Percentiles rank a stretch among this genome's conserved stretches.
phyloP scores from a whole-genome alignment of 2,113 vertebrate genomes.

The Notothenia rossii region DNA sequence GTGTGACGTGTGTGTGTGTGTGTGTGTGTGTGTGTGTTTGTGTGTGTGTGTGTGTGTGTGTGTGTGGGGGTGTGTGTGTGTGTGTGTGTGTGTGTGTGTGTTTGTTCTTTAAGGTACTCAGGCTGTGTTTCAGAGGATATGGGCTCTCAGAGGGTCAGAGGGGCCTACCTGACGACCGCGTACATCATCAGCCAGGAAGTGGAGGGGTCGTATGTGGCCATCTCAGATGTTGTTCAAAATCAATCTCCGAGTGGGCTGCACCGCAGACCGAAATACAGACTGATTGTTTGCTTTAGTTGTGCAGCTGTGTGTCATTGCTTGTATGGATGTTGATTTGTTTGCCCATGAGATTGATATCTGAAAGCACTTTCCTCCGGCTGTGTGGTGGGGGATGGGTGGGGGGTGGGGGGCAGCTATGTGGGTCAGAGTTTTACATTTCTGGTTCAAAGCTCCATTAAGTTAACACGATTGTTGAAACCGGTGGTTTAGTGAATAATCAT shows the following conservation, averaged over 20 bases:
- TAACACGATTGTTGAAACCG: constrained; percentile 19
- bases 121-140: constrained; percentile 61
- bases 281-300: constrained; percentile 64
- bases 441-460: constrained; percentile 53
- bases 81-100: not conserved
- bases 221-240: constrained; percentile 64
- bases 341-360: constrained; percentile 46
- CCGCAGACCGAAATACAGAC: constrained; percentile 44
- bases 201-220: constrained; percentile 58
- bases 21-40: constrained; percentile 15
- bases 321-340: constrained; percentile 54
- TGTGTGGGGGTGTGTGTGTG: not conserved
- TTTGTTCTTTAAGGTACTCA: constrained; percentile 67
- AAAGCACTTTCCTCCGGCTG: constrained; percentile 29
- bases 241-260: constrained; percentile 50
- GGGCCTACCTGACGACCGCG: constrained; percentile 54
- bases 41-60: constrained; percentile 22
- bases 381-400: not conserved
- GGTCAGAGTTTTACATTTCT: constrained; percentile 43
- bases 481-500: not conserved
- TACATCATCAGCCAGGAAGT: constrained; percentile 68
- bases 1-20: constrained; percentile 23
- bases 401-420: constrained; percentile 31
- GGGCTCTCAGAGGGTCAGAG: constrained; percentile 48
- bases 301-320: constrained; percentile 56